Evolutionary conservation across 2,113 vertebrate genomes (phyloP).

Genomic region (Neolamprologus tretocephalus): DNA sequence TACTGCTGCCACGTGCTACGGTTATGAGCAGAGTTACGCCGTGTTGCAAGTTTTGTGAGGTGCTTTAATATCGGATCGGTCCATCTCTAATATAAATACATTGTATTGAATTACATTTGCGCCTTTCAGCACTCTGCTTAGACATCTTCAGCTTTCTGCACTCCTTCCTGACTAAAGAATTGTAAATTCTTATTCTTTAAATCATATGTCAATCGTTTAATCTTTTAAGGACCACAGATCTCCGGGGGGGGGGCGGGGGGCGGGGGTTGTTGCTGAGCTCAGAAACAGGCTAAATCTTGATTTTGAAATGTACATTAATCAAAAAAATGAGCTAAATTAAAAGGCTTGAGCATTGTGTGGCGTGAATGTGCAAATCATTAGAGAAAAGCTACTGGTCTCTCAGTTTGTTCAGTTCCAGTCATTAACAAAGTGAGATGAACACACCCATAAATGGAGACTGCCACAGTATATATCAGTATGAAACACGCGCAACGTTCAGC

Average conservation of each 20-base stretch:
- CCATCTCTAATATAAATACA: not conserved
- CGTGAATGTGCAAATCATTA: not conserved
- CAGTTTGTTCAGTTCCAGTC: not conserved
- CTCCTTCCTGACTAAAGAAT: not conserved
- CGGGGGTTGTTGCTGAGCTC: not conserved
- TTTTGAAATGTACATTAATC: not conserved
- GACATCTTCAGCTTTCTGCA: not conserved
- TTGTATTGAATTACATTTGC: not conserved
- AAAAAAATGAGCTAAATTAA: not conserved
- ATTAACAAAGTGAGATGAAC: not conserved
- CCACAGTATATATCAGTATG: not conserved
- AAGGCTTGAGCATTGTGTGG: not conserved
- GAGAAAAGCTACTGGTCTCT: fast-evolving
- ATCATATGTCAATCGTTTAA: not conserved
- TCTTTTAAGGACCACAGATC: not conserved
- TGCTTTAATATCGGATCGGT: too few relatives aligned
- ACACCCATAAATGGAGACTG: not conserved
- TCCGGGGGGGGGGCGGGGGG: too few relatives aligned
- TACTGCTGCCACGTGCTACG: fast-evolving
- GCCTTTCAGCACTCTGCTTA: not conserved
- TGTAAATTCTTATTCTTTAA: not conserved
- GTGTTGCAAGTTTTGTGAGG: too few relatives aligned
- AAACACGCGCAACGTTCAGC: not conserved
- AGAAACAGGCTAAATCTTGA: not conserved
- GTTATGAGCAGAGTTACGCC: too few relatives aligned